Percentiles rank a stretch among this genome's conserved stretches.
Evolutionary conservation across 2,888 invertebrate species (phyloP).

Genomic region (Melangyna quadrimaculata): DNA sequence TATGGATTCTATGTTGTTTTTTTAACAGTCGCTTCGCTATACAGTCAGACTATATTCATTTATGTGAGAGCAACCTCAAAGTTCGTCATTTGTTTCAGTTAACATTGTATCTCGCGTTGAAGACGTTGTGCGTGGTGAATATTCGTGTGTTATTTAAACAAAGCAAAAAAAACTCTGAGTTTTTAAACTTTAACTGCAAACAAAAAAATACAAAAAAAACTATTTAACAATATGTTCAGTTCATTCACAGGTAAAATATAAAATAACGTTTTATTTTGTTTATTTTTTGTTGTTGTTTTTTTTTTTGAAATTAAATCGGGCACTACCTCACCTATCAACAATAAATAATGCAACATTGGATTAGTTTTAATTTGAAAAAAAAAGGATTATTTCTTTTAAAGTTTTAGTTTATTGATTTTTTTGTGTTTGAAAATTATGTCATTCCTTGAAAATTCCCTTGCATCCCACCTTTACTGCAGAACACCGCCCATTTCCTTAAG

Average conservation of each 20-base stretch:
- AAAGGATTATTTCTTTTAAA: background rate
- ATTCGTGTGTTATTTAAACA: constrained; percentile 30
- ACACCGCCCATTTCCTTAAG: background rate
- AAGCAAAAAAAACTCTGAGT: background rate
- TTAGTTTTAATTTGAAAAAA: background rate
- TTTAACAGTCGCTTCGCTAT: constrained; percentile 20
- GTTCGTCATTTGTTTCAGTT: constrained; percentile 58
- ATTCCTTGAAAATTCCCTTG: constrained; percentile 39
- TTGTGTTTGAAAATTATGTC: constrained; percentile 58
- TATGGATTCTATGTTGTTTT: constrained; percentile 56
- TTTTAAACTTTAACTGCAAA: constrained; percentile 7
- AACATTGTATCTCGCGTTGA: constrained; percentile 67
- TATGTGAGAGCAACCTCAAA: constrained; percentile 52
- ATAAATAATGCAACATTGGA: constrained; percentile 7
- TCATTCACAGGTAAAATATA: constrained; percentile 79
- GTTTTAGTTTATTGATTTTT: constrained; percentile 31
- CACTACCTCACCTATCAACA: background rate
- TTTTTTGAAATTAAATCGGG: background rate
- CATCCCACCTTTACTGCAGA: background rate
- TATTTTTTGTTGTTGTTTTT: background rate
- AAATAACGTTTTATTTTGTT: constrained; percentile 10
- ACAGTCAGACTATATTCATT: constrained; percentile 16
- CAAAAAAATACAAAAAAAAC: constrained; percentile 37
- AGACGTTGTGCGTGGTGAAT: constrained; percentile 40
- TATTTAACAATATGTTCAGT: constrained; percentile 79